Evolutionary conservation across 1,140 invertebrate species (phyloP).

Genomic region (Orius insidiosus): DNA sequence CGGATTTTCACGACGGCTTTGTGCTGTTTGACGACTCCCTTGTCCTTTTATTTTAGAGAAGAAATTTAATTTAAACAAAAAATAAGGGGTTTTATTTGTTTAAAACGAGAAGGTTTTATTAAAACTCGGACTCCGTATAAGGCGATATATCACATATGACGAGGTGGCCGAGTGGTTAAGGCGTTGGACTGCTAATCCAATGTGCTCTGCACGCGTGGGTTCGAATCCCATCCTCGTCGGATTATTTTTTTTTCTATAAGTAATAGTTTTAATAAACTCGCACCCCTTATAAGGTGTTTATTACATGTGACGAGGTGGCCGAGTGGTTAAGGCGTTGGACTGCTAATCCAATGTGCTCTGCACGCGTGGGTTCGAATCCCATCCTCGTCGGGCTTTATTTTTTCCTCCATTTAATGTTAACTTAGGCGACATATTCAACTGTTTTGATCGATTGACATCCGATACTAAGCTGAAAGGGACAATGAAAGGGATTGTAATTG

Average conservation of each 20-base stretch:
- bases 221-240: slow-evolving; percentile 76
- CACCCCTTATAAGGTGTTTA: slow-evolving; percentile 5
- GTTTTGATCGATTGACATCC: too few relatives aligned
- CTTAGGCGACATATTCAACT: too few relatives aligned
- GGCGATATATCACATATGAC: slow-evolving; percentile 26
- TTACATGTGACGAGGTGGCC: slow-evolving; percentile 52
- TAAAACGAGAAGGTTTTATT: background rate
- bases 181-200: slow-evolving; percentile 71
- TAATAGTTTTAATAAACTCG: too few relatives aligned
- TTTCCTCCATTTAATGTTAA: slow-evolving; percentile 1
- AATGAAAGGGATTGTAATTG: too few relatives aligned
- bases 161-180: slow-evolving; percentile 81
- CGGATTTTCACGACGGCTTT: background rate
- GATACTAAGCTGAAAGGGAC: too few relatives aligned
- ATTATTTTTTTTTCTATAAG: slow-evolving; percentile 13
- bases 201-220: slow-evolving; percentile 66
- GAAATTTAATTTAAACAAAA: slow-evolving; percentile 2
- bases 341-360: slow-evolving; percentile 58
- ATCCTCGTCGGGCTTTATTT: slow-evolving; percentile 48
- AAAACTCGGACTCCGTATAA: background rate
- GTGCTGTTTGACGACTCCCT: background rate
- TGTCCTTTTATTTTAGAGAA: background rate
- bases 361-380: slow-evolving; percentile 80
- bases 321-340: slow-evolving; percentile 81
- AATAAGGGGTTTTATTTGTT: slow-evolving; percentile 3